Evolutionary conservation across 64 coral and sea anemone genomes (phyloP), one percentile per base, ranked within the genome.

Genomic region (Pocillopora damicornis): DNA sequence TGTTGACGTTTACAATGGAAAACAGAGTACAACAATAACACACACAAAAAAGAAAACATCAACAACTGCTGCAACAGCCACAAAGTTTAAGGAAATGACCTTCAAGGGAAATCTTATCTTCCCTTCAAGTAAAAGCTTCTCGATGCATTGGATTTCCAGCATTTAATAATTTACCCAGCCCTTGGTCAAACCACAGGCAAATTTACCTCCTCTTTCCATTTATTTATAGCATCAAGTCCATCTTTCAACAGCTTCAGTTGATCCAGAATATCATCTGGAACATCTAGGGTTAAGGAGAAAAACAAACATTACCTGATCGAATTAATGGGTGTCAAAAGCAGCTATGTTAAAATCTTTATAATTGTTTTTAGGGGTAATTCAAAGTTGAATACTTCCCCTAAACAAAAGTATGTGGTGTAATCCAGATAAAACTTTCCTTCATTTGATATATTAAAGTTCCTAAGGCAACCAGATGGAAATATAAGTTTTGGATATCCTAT

Each of bases 201-300:
- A 51, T 51, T 93, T 91, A 98, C 95, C 95, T 98, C 92, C 18
- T 94, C 75, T 86, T 90, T 98, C 92, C 92, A 98, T 60, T 86
- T 91, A 63, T 94, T 88, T 37, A 98, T 75, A 18, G 80, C 86
- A 36, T 94, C 92, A 58, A 98, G n/a, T 56, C 76, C 95, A 25
- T 94, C 92, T 81, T 75, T 98, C 58, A 98, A 76, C 77, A 62
- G 75, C 75, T 98, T 91, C 6, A 98, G 57, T 61, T 86, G 95
- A 20, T 98, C 86, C 62, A 94, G 68, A 91, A 98, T 94, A 22
- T 98, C 95, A 88, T 93, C 91, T 62, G 95, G 95, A 35, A 98
- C 92, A 87, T 93, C 95, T 98, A 83, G 5, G 51, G 71, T 38
- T 22, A 67, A 69, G 38, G 9, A 15, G 60, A 23, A 86, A 61